Evolutionary conservation across 2,888 invertebrate species (phyloP).

Genomic region (Andrena praecox): DNA sequence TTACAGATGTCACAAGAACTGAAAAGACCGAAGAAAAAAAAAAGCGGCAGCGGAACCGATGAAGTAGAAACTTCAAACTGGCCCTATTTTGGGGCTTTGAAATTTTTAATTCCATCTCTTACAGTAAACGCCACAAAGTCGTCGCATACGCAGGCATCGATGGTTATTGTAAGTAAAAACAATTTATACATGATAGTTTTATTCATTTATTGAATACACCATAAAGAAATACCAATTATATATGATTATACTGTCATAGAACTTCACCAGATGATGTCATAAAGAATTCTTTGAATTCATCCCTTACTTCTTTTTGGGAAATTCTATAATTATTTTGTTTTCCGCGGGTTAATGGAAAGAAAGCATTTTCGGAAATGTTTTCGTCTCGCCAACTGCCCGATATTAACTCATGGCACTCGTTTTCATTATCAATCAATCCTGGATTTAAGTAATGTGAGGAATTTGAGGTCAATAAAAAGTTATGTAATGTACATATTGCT

Average conservation of each 20-base stretch:
- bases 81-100: neutral
- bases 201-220: neutral
- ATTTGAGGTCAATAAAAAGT: slow-evolving; percentile 7
- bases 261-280: neutral
- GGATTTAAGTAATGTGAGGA: slow-evolving; percentile 1
- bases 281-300: neutral
- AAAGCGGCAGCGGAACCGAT: slow-evolving; percentile 3
- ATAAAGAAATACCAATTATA: neutral
- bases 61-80: neutral
- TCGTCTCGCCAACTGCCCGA: neutral
- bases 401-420: slow-evolving; percentile 2
- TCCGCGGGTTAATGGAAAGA: neutral
- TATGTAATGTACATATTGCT: slow-evolving; percentile 14
- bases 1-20: neutral
- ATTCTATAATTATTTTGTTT: neutral
- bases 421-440: slow-evolving; percentile 4
- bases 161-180: neutral
- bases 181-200: neutral
- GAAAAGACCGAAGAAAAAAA: neutral
- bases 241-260: neutral
- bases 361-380: neutral
- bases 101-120: too few species aligned
- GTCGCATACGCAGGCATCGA: neutral
- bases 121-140: too few species aligned
- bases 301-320: neutral